These are phyloP conservation scores for Rana temporaria DNA, from an alignment of 2,113 vertebrate species.

Conservation along the genomic window DNA sequence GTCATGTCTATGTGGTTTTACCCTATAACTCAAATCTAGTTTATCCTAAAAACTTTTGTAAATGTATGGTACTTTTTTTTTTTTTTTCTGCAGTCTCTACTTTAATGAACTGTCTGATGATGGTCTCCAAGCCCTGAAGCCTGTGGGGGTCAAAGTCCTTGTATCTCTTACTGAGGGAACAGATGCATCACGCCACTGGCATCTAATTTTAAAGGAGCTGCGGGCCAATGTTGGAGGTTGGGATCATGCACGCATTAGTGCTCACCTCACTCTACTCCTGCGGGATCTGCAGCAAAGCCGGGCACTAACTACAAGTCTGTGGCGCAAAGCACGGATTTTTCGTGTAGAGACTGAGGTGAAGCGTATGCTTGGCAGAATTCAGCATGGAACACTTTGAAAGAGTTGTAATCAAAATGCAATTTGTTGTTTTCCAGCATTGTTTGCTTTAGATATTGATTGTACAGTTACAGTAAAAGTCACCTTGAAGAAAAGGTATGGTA, in stretches of 20 bases:
- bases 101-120: slow-evolving; percentile 90
- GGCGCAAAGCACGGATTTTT: slow-evolving; percentile 87
- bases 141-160: slow-evolving; percentile 78
- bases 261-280: slow-evolving; percentile 86
- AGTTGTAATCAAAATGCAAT: neutral
- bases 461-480: neutral
- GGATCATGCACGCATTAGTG: slow-evolving; percentile 77
- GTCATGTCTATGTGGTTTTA: too few species aligned
- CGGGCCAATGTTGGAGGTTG: slow-evolving; percentile 83
- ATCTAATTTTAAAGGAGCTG: slow-evolving; percentile 84
- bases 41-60: too few species aligned
- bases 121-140: slow-evolving; percentile 81
- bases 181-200: slow-evolving; percentile 87
- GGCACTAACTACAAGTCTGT: slow-evolving; percentile 80
- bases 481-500: neutral
- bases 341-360: slow-evolving; percentile 83
- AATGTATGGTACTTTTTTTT: neutral
- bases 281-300: slow-evolving; percentile 88
- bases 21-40: too few species aligned
- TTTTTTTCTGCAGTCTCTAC: slow-evolving; percentile 80
- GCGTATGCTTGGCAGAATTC: slow-evolving; percentile 71
- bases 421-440: neutral
- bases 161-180: slow-evolving; percentile 88
- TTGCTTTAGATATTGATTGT: neutral
- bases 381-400: slow-evolving; percentile 39